Percentiles rank a stretch among this genome's conserved stretches.
These are phyloP conservation scores for Pipistrellus nathusii DNA, from an alignment of 2,797 vertebrate species.

Conservation along the genomic window DNA sequence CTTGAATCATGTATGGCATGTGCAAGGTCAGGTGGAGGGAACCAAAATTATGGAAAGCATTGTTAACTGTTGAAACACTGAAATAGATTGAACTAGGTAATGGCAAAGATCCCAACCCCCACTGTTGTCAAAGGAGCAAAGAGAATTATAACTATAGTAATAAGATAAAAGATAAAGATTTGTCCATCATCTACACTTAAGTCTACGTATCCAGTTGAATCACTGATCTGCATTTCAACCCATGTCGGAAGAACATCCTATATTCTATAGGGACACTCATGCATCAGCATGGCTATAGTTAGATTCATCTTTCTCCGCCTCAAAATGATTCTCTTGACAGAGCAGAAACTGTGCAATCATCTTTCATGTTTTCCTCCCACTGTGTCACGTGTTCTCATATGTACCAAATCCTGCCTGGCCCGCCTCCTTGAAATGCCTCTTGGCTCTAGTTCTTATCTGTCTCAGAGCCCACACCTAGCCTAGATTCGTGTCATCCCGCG, in stretches of 20 bases:
- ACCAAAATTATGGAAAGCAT: neutral
- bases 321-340: neutral
- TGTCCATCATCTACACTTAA: neutral
- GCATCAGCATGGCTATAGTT: neutral
- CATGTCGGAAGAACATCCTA: neutral
- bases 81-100: neutral
- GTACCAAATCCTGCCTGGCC: neutral
- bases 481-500: neutral
- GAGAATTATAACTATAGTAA: neutral
- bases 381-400: neutral
- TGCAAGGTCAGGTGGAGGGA: neutral
- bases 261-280: neutral
- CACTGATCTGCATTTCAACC: slow-evolving; percentile 37
- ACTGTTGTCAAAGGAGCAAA: neutral
- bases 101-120: neutral
- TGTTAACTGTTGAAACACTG: neutral
- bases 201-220: neutral
- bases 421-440: neutral
- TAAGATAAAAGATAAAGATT: neutral
- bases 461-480: neutral
- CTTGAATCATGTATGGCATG: neutral
- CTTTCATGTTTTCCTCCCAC: neutral
- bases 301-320: neutral
- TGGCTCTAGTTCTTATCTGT: neutral
- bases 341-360: neutral